These are phyloP conservation scores for human (Homo sapiens) DNA, from an alignment of 2,113 vertebrate species.

Conservation along the genomic window DNA sequence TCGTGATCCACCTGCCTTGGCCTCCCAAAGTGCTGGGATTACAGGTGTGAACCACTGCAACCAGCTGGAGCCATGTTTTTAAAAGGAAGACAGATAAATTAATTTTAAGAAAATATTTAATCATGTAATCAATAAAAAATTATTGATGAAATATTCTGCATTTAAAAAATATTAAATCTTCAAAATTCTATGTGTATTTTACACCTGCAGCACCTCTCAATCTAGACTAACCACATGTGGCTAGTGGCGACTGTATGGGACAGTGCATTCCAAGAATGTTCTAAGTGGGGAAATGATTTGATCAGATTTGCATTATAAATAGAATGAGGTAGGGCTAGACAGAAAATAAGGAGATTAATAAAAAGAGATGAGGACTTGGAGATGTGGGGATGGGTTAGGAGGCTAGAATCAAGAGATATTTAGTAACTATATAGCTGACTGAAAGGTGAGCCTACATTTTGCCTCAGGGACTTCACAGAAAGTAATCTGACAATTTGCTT, in stretches of 20 bases:
- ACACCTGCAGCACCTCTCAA: background rate
- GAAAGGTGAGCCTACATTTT: background rate
- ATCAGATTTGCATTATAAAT: background rate
- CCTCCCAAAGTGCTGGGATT: no score
- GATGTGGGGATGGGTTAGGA: background rate
- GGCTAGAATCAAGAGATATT: background rate
- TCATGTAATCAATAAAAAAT: background rate
- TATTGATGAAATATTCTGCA: background rate
- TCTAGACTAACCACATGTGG: background rate
- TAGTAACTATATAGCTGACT: background rate
- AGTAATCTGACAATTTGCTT: background rate
- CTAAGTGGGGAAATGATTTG: background rate
- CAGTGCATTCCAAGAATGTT: background rate
- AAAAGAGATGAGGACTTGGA: background rate
- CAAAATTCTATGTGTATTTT: background rate
- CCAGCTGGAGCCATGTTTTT: background rate
- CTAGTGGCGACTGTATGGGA: background rate
- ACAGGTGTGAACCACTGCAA: no score
- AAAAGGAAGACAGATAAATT: background rate
- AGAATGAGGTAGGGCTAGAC: background rate
- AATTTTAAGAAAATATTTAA: conserved; percentile 39
- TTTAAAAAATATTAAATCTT: background rate
- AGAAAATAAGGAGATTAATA: background rate
- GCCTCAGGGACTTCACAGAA: background rate
- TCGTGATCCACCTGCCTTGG: no score